Conservation (phyloP, 2,888 invertebrate genomes). For the Nasonia oneida region DNA sequence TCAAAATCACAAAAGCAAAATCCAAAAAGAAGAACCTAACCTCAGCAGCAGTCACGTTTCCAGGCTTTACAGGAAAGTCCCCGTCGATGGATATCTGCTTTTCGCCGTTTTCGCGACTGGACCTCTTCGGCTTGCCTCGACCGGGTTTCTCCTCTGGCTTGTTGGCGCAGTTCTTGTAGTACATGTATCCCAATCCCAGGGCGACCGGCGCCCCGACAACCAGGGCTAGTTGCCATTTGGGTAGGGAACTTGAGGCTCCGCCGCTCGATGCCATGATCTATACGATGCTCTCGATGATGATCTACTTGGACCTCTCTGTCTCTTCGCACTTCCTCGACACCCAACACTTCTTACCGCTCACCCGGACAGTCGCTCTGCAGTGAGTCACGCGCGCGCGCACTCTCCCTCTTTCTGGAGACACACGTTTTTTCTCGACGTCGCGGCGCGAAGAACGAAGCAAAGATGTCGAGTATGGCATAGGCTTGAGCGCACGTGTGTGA, state of each 20-base stretch:
- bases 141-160: constrained; percentile 68
- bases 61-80: constrained; percentile 80
- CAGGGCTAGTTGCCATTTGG: constrained; percentile 93
- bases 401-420: not conserved
- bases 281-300: not conserved
- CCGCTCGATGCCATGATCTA: constrained; percentile 63
- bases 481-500: too few relatives aligned
- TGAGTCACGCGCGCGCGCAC: constrained; percentile 8
- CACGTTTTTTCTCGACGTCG: too few relatives aligned
- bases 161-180: constrained; percentile 83
- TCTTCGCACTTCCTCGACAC: not conserved
- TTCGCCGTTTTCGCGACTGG: constrained; percentile 80
- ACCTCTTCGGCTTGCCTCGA: constrained; percentile 67
- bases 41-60: constrained; percentile 73
- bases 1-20: not conserved
- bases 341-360: not conserved
- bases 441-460: too few relatives aligned
- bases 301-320: not conserved
- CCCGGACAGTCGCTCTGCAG: not conserved
- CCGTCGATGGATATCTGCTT: constrained; percentile 83
- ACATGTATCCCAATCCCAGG: constrained; percentile 90
- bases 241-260: constrained; percentile 81
- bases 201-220: constrained; percentile 89
- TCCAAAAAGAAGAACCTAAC: constrained; percentile 67
- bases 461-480: too few relatives aligned